Percentiles rank a stretch among this genome's conserved stretches.
These are phyloP conservation scores for Rhabdophis nuchalis DNA, from an alignment of 2,797 vertebrate genomes.

Conservation along the genomic window DNA sequence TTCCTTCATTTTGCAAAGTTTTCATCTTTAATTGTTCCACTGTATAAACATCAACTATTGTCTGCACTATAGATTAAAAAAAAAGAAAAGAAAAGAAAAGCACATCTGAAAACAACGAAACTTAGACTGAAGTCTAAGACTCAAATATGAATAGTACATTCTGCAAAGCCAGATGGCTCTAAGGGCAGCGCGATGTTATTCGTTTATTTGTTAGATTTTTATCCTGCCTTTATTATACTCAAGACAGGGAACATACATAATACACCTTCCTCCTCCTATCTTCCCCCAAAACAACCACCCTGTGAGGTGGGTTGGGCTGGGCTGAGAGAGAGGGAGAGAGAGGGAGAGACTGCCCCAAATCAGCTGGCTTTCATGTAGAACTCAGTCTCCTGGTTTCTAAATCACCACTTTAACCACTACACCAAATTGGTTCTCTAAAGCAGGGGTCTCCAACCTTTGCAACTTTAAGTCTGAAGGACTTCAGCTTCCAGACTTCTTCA, in stretches of 20 bases:
- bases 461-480: too few relatives aligned
- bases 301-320: neutral
- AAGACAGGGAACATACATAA: neutral
- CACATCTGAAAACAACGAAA: neutral
- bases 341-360: neutral
- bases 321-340: neutral
- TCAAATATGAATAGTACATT: neutral
- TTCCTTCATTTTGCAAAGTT: constrained; percentile 71
- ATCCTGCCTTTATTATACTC: neutral
- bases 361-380: neutral
- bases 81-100: neutral
- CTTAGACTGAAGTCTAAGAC: neutral
- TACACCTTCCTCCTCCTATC: neutral
- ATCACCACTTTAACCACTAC: neutral
- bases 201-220: neutral
- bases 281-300: neutral
- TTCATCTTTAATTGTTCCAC: constrained; percentile 82
- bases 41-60: constrained; percentile 86
- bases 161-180: neutral
- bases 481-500: too few relatives aligned
- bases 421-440: too few relatives aligned
- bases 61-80: constrained; percentile 77
- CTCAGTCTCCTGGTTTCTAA: neutral
- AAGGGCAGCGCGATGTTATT: neutral
- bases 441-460: too few relatives aligned